Evolutionary conservation across 2,113 vertebrate genomes (phyloP).

Genomic region (Raphicerus campestris): DNA sequence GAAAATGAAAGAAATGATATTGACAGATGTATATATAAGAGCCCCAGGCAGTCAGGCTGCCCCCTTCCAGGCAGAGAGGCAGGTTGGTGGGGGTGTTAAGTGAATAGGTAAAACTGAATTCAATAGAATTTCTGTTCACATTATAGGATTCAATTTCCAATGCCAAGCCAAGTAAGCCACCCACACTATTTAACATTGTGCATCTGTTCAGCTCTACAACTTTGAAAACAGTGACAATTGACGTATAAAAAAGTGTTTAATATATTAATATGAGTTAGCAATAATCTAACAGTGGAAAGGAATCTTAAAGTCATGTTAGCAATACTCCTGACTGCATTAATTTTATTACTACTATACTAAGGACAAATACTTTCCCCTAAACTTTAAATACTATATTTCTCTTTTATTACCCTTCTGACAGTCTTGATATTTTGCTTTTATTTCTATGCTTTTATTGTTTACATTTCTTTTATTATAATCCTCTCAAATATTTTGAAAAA

Average conservation of each 20-base stretch:
- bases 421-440: background rate
- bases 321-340: background rate
- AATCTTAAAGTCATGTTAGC: slow-evolving; percentile 31
- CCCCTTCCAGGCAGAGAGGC: slow-evolving; percentile 7
- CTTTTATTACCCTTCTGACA: background rate
- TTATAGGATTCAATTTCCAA: slow-evolving; percentile 59
- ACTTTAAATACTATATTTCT: background rate
- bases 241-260: slow-evolving; percentile 30
- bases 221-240: slow-evolving; percentile 59
- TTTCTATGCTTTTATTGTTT: background rate
- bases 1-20: slow-evolving; percentile 28
- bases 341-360: background rate
- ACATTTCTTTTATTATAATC: background rate
- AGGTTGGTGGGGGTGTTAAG: background rate
- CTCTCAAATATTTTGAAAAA: background rate
- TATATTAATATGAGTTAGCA: slow-evolving; percentile 58
- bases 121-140: slow-evolving; percentile 45
- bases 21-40: slow-evolving; percentile 32
- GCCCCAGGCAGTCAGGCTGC: slow-evolving; percentile 11
- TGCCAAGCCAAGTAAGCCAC: slow-evolving; percentile 54
- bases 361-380: background rate
- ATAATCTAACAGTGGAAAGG: background rate
- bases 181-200: slow-evolving; percentile 64
- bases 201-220: slow-evolving; percentile 42
- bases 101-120: slow-evolving; percentile 66